A percentile compares a stretch with the other conserved stretches of the same genome.
These are phyloP conservation scores for Eudemis profundana DNA, from an alignment of 2,888 invertebrate genomes.

Conservation along the genomic window DNA sequence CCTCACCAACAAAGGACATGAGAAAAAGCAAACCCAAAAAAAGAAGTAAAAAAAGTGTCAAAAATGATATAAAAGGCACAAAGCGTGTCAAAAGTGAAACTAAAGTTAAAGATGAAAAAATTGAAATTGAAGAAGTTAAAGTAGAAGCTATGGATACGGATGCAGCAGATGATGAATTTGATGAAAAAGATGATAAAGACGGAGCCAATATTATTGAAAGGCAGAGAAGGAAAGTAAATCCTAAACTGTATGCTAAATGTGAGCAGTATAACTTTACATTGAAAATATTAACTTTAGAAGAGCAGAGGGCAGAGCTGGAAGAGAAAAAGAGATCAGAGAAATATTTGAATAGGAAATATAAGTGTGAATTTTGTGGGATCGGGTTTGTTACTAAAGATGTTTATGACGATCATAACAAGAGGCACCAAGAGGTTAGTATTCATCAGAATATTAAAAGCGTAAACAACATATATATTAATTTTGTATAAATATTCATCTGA, in stretches of 20 bases:
- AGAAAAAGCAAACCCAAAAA: slow-evolving; percentile 13
- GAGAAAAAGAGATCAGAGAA: slow-evolving; percentile 40
- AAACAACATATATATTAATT: no score
- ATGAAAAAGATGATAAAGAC: slow-evolving; percentile 1
- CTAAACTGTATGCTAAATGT: slow-evolving; percentile 27
- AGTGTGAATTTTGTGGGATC: slow-evolving; percentile 45
- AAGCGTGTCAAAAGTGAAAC: not conserved
- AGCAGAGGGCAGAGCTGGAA: slow-evolving; percentile 44
- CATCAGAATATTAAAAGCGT: no score
- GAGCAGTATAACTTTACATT: slow-evolving; percentile 43
- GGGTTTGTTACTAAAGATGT: slow-evolving; percentile 45
- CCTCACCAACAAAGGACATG: slow-evolving; percentile 14
- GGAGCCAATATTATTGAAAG: slow-evolving; percentile 6
- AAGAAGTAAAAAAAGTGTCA: not conserved
- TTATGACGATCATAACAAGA: slow-evolving; percentile 44
- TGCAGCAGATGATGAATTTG: not conserved
- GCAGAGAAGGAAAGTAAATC: slow-evolving; percentile 3
- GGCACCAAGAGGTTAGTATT: slow-evolving; percentile 37
- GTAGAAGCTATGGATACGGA: slow-evolving; percentile 13
- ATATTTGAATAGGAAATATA: slow-evolving; percentile 42
- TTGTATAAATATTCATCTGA: no score
- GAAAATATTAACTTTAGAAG: slow-evolving; percentile 41
- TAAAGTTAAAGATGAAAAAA: slow-evolving; percentile 7
- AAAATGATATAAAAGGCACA: not conserved
- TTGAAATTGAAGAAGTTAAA: slow-evolving; percentile 19